A percentile compares a stretch with the other conserved stretches of the same genome.
These are phyloP conservation scores for Trichogramma pretiosum DNA, from an alignment of 1,140 invertebrate species.

Conservation along the genomic window DNA sequence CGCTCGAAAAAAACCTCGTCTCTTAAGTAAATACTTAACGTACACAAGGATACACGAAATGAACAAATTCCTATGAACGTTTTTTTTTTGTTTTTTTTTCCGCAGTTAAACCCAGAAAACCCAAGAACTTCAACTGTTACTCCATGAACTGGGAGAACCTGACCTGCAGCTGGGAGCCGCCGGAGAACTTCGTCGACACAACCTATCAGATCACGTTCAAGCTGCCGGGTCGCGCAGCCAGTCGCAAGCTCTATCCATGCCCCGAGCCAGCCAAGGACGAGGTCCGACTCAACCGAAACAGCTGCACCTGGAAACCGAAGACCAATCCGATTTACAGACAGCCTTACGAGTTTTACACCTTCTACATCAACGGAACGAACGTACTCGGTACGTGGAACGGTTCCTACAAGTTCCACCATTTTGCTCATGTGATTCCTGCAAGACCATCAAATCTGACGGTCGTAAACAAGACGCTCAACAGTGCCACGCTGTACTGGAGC, in stretches of 20 bases:
- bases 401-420: slow-evolving; percentile 52
- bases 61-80: too few relatives aligned
- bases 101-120: slow-evolving; percentile 46
- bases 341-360: slow-evolving; percentile 47
- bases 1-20: too few relatives aligned
- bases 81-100: too few relatives aligned
- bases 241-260: slow-evolving; percentile 32
- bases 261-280: slow-evolving; percentile 23
- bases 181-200: slow-evolving; percentile 46
- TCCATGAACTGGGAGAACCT: slow-evolving; percentile 60
- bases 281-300: slow-evolving; percentile 24
- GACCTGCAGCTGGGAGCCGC: slow-evolving; percentile 54
- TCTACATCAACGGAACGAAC: slow-evolving; percentile 49
- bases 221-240: slow-evolving; percentile 35
- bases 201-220: slow-evolving; percentile 49
- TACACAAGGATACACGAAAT: too few relatives aligned
- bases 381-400: slow-evolving; percentile 45
- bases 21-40: too few relatives aligned
- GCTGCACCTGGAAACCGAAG: slow-evolving; percentile 47
- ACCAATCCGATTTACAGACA: slow-evolving; percentile 55
- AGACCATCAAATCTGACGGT: slow-evolving; percentile 49
- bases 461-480: slow-evolving; percentile 48
- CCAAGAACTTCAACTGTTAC: slow-evolving; percentile 55
- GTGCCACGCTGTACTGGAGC: slow-evolving; percentile 51
- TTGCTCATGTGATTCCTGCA: slow-evolving; percentile 52